Conservation (phyloP, 2,113 vertebrate genomes). For the Alligator mississippiensis region DNA sequence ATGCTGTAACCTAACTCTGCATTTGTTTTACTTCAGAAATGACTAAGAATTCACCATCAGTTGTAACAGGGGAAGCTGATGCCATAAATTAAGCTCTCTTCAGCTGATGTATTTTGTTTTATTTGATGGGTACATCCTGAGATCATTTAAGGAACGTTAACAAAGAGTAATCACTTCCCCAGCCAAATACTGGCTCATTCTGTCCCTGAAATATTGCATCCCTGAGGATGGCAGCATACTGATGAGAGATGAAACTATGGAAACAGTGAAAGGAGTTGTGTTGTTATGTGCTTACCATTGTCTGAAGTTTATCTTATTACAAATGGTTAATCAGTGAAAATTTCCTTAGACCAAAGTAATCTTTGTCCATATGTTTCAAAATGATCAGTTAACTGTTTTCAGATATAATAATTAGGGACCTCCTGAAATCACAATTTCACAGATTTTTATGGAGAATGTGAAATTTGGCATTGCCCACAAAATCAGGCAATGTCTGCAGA, state of each 20-base stretch:
- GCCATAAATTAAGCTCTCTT: constrained; percentile 31
- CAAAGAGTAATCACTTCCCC: not conserved
- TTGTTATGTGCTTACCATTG: not conserved
- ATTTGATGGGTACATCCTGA: not conserved
- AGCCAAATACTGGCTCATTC: not conserved
- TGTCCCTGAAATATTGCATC: constrained; percentile 1
- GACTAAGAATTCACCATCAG: constrained; percentile 1
- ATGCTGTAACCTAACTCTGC: constrained; percentile 3
- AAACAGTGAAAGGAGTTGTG: not conserved
- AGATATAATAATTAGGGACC: not conserved
- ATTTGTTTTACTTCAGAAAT: not conserved
- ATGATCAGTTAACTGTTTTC: not conserved
- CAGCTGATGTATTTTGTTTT: not conserved
- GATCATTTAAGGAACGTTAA: constrained; percentile 26
- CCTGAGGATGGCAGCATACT: not conserved
- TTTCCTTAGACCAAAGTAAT: not conserved
- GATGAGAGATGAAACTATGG: not conserved
- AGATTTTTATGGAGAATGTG: too few relatives aligned
- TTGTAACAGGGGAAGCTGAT: constrained; percentile 1
- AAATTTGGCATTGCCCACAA: too few relatives aligned
- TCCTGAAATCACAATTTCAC: too few relatives aligned
- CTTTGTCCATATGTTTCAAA: not conserved
- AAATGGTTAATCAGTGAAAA: not conserved
- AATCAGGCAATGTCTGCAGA: too few relatives aligned
- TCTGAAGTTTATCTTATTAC: not conserved